A percentile compares a stretch with the other conserved stretches of the same genome.
phyloP scores from a whole-genome alignment of 2,113 vertebrate species.

The Callaeas wilsoni region DNA sequence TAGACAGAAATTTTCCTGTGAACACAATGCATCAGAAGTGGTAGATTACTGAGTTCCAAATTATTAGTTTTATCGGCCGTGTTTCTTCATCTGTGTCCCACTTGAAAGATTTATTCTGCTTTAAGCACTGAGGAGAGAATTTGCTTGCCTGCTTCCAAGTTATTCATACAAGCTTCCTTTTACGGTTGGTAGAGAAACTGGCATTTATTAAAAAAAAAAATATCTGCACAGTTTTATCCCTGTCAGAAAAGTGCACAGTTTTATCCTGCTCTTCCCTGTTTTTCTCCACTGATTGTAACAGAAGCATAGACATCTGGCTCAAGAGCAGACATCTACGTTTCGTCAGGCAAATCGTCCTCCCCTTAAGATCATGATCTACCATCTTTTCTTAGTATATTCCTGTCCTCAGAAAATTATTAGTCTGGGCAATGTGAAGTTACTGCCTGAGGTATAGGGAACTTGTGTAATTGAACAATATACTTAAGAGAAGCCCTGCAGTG shows the following conservation, averaged over 20 bases:
- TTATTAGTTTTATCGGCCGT: background rate
- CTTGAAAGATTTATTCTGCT: background rate
- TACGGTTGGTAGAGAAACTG: background rate
- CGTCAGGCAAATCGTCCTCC: background rate
- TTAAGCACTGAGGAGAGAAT: background rate
- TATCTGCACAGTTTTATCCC: background rate
- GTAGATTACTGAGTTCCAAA: background rate
- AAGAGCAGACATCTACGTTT: background rate
- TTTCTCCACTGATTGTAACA: background rate
- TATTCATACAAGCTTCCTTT: background rate
- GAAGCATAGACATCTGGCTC: background rate
- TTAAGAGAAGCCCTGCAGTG: background rate
- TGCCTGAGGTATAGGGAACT: background rate
- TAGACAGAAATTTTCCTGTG: background rate
- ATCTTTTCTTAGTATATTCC: background rate
- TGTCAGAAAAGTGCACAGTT: background rate
- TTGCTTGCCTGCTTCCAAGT: background rate
- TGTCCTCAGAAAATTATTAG: background rate
- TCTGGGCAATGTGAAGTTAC: background rate
- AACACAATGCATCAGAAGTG: background rate
- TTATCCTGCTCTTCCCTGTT: background rate
- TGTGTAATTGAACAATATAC: background rate
- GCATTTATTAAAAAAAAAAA: background rate
- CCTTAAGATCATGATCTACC: background rate
- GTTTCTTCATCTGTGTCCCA: background rate